These are phyloP conservation scores for Eremobia ochroleuca DNA, from an alignment of 2,888 invertebrate species.

Conservation along the genomic window DNA sequence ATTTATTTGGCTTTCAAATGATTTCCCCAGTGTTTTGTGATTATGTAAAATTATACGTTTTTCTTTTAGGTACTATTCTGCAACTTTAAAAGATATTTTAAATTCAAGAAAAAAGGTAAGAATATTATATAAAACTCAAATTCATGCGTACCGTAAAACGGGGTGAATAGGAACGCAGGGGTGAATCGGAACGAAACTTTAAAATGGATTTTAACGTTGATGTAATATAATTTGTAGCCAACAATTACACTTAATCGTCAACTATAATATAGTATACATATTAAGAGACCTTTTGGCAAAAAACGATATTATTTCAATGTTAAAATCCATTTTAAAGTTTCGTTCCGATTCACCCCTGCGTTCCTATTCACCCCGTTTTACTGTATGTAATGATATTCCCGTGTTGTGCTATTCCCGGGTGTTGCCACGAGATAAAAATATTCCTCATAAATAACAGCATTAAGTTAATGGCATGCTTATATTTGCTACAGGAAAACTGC, in stretches of 20 bases:
- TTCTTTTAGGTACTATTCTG: conserved; percentile 11
- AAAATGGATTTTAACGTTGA: no score
- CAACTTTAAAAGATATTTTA: neutral
- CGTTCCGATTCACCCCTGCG: no score
- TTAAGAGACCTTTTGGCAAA: no score
- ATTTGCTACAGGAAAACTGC: conserved; percentile 25
- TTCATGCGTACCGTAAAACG: no score
- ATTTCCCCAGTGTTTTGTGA: conserved; percentile 29
- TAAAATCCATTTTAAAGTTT: no score
- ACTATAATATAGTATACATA: no score
- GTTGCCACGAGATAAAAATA: neutral
- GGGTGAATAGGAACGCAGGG: no score
- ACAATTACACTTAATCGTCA: no score
- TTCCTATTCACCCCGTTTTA: no score
- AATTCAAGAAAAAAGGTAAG: neutral
- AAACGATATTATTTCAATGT: no score
- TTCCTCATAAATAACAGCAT: neutral
- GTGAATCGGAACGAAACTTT: no score
- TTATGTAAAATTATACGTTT: conserved; percentile 33
- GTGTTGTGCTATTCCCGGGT: neutral
- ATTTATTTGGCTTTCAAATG: conserved; percentile 54
- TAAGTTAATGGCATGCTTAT: neutral
- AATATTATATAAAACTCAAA: neutral
- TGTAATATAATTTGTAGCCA: no score
- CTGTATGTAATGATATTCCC: neutral